Evolutionary conservation across 2,888 invertebrate genomes (phyloP).

Genomic region (Esperia sulphurella): DNA sequence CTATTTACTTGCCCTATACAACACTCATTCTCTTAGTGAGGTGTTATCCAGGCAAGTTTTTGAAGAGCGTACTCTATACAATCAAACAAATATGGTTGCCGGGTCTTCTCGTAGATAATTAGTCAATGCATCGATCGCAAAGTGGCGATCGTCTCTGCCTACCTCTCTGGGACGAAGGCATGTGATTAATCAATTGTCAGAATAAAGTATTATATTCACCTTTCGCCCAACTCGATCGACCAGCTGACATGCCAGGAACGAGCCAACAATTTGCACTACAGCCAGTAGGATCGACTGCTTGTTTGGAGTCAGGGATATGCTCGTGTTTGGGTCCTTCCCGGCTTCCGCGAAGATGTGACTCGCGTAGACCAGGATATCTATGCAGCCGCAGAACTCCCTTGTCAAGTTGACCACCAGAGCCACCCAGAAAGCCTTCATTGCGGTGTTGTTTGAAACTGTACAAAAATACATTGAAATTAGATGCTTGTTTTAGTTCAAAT

Average conservation of each 20-base stretch:
- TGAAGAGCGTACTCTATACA: no score
- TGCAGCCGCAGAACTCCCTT: conserved; percentile 69
- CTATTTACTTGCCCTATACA: no score
- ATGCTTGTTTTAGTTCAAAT: no score
- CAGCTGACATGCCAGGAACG: conserved; percentile 67
- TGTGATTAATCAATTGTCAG: no score
- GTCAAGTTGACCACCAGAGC: conserved; percentile 65
- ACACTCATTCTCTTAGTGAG: no score
- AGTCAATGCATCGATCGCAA: no score
- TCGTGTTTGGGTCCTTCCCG: conserved; percentile 38
- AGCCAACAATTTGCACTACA: conserved; percentile 63
- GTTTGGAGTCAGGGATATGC: conserved; percentile 59
- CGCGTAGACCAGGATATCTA: conserved; percentile 66
- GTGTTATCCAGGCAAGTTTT: no score
- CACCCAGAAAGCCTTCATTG: conserved; percentile 69
- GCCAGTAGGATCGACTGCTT: conserved; percentile 67
- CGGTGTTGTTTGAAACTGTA: conserved; percentile 57
- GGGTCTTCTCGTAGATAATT: no score
- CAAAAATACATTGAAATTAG: conserved; percentile 3
- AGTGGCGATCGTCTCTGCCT: no score
- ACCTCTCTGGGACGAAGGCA: no score
- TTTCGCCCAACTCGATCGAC: conserved; percentile 65
- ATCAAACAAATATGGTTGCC: no score
- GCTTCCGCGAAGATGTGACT: conserved; percentile 68
- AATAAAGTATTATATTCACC: conserved; percentile 29